Evolutionary conservation across 2,888 invertebrate species (phyloP), one percentile per base, ranked within the genome.

Genomic region (Megaustenia siamemsis): DNA sequence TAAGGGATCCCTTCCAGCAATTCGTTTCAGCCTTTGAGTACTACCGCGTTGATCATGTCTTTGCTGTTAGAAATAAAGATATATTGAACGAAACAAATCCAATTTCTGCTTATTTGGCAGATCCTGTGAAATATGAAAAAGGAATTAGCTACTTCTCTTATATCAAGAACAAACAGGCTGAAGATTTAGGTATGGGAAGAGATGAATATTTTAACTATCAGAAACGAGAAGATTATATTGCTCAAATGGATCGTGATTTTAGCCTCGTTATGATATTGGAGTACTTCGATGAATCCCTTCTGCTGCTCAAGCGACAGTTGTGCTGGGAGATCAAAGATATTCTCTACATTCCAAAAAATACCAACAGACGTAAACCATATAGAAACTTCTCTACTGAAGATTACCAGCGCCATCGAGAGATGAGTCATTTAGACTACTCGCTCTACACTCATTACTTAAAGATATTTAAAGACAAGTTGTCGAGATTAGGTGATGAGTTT

Each of bases 261-360:
- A 79, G 87, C n/a, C 82, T 90, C n/a, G 88, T 91, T 12, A 89
- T 90, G 89, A 88, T 90, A 71, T 85, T 88, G 60, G 91, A 91
- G 63, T 83, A 86, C 35, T 89, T 91, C 35, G 88, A 90, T 78
- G 90, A 90, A 78, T 90, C 90, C 1, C 83, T 91, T 45, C 84
- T 90, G 56, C 86, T 91, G 35, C 86, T 90, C 1, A 88, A 88
- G 71, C 84, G 88, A n/a, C 53, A 82, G n/a, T 82, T 90, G 24
- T 90, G 90, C 77, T 91, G 91, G 90, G 87, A 80, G n/a, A 79
- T 86, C 5, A 86, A 89, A 60, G 90, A 91, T 82, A 84, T 90
- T 10, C 77, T 90, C 40, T 89, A 88, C 84, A 86, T 90, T 68
- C 86, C 86, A 49, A 86, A 88, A 49, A 86, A 87, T 80, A 81